Base-by-base conservation (phyloP, 1,140 invertebrate species). In the Rhopalosiphum padi region DNA sequence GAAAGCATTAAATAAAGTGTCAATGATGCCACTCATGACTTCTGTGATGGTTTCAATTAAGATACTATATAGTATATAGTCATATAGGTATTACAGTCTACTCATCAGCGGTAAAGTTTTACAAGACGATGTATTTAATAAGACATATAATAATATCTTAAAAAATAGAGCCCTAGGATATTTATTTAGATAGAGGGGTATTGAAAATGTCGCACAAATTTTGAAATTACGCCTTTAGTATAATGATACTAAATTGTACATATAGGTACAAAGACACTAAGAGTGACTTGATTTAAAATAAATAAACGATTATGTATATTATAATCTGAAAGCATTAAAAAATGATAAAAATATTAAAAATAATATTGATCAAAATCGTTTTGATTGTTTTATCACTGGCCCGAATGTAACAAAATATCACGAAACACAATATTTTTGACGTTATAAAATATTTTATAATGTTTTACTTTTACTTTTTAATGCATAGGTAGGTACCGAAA, bases 391-490 rank as follows among this genome's bases (percentile, higher is more conserved):
- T 88, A 35, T 22, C 48, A 88, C 46, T 22, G 18, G 15, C 35
- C 86, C 0, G 11, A 86, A 46, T 30, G 25, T 46, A 46, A 46
- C 43, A 46, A 0, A 86, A 86, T 30, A 86, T 46, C 43, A 51
- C 35, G n/a, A 23, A 51, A 88, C n/a, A 51, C 86, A 37, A 88
- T 88, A 88, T 51, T 88, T 48, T 87, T 51, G 46, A 51, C 46
- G 22, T 22, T 51, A 22, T 9, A 35, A 51, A n/a, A 51, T 87
- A 15, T 25, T 48, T 88, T 88, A 30, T 88, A 23, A 15, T 15
- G 43, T 88, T 88, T 88, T 30, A 51, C 86, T 88, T 88, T 88
- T 88, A 87, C 23, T 30, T 22, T 46, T 30, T 48, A 87, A 87
- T 30, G 25, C 8, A 30, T 30, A 55, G 25, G 23, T 86, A 46